Base-by-base conservation (phyloP, 2,113 vertebrate species). In the Podarcis cretensis region DNA sequence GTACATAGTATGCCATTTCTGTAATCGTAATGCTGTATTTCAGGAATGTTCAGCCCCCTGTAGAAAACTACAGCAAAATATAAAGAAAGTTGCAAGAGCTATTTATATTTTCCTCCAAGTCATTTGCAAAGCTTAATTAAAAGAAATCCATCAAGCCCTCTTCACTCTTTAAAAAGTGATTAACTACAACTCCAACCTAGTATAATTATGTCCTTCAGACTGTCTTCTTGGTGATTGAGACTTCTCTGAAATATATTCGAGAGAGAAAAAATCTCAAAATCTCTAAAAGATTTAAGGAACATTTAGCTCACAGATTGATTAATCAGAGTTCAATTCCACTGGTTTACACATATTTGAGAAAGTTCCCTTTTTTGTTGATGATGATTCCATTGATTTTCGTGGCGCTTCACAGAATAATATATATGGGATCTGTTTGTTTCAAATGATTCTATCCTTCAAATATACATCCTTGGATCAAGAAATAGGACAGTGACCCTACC, bases 91-190 rank as follows among this genome's bases (percentile, higher is more conserved):
- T 91, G 59, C 0, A 75, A 83, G 90, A 94, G 90, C 68, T 88
- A 90, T 88, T 92, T 88, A 30, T 92, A 90, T 85, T 89, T 3
- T 90, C 43, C 2, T 90, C 43, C 88, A 87, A 93, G 8, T 91
- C 35, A 88, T 84, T 63, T 90, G 75, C 75, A 92, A 83, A 92
- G 1, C 59, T 86, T 93, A 92, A 92, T 91, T 90, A 92, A 92
- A 92, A 86, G 10, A 90, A 95, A 92, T 91, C 32, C 86, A 85
- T 68, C 75, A 90, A 89, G 48, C 2, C 10, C 25, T 79, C 40
- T 91, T 92, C 59, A 89, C 30, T 89, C 32, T 87, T 90, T 57
- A 87, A 85, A 92, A 93, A 21, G 12, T 87, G 83, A 91, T 92
- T 91, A 86, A 90, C 79, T 9, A 69, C 6, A n/a, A 5, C 91